Percentiles rank a stretch among this genome's conserved stretches.
Conservation (phyloP, 2,888 invertebrate genomes). For the Chorisops tibialis region DNA sequence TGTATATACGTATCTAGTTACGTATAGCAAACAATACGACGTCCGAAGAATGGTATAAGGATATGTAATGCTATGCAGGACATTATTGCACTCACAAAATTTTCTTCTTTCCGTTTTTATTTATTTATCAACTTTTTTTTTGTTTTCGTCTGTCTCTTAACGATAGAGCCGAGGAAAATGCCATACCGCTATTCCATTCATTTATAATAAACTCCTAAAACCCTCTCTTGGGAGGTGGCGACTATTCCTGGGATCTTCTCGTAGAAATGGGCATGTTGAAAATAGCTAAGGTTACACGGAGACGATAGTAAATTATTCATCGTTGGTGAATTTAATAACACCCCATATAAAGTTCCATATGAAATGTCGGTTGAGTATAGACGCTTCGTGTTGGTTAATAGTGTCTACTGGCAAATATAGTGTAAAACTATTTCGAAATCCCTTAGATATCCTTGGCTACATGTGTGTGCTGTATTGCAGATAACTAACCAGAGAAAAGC, state of each 20-base stretch:
- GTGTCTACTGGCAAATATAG: slow-evolving; percentile 10
- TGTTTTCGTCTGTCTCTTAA: background rate
- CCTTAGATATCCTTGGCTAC: background rate
- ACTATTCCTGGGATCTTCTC: background rate
- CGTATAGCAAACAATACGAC: too few species aligned
- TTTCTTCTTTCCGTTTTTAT: background rate
- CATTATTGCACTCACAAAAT: background rate
- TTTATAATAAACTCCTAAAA: slow-evolving; percentile 23
- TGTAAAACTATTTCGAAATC: slow-evolving; percentile 18
- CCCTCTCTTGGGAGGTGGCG: background rate
- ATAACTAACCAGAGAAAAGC: slow-evolving; percentile 17
- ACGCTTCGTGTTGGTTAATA: slow-evolving; percentile 1
- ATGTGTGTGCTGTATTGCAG: slow-evolving; percentile 26
- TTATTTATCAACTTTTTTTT: background rate
- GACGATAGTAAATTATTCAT: slow-evolving; percentile 34
- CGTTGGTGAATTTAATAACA: slow-evolving; percentile 34
- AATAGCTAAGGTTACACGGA: slow-evolving; percentile 27
- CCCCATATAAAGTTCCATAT: slow-evolving; percentile 25
- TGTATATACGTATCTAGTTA: too few species aligned
- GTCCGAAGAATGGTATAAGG: too few species aligned
- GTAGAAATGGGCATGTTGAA: background rate
- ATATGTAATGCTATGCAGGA: background rate
- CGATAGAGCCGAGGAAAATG: background rate
- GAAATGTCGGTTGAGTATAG: slow-evolving; percentile 11
- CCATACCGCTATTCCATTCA: slow-evolving; percentile 6